These are phyloP conservation scores for Chrysolina americana DNA, from an alignment of 2,888 invertebrate species.

Conservation along the genomic window DNA sequence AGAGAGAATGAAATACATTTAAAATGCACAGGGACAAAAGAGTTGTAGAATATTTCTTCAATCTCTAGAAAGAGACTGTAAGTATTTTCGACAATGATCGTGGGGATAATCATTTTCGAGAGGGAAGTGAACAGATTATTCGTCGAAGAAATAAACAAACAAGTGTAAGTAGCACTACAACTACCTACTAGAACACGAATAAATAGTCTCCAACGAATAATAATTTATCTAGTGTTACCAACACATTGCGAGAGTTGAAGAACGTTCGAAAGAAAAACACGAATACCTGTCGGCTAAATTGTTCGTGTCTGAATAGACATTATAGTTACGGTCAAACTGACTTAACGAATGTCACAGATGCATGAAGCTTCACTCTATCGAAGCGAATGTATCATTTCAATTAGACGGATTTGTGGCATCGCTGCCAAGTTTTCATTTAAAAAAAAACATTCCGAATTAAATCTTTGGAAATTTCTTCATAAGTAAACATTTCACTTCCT, in stretches of 20 bases:
- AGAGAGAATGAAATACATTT: too few relatives aligned
- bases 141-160: neutral
- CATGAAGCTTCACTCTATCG: slow-evolving; percentile 30
- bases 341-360: slow-evolving; percentile 32
- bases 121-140: neutral
- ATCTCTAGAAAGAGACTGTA: too few relatives aligned
- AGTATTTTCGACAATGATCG: too few relatives aligned
- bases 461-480: slow-evolving; percentile 19
- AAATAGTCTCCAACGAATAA: neutral
- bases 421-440: slow-evolving; percentile 27
- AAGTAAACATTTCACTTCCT: slow-evolving; percentile 13
- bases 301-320: slow-evolving; percentile 33
- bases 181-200: neutral
- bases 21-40: too few relatives aligned
- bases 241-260: neutral
- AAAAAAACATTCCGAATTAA: slow-evolving; percentile 13
- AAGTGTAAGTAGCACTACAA: neutral
- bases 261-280: slow-evolving; percentile 20
- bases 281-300: slow-evolving; percentile 39
- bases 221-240: neutral
- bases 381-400: slow-evolving; percentile 32
- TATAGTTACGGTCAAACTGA: slow-evolving; percentile 31
- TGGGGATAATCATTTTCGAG: too few relatives aligned
- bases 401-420: slow-evolving; percentile 16
- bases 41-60: too few relatives aligned